Conservation (phyloP, 2,797 vertebrate genomes). For the Aphelocoma californica region DNA sequence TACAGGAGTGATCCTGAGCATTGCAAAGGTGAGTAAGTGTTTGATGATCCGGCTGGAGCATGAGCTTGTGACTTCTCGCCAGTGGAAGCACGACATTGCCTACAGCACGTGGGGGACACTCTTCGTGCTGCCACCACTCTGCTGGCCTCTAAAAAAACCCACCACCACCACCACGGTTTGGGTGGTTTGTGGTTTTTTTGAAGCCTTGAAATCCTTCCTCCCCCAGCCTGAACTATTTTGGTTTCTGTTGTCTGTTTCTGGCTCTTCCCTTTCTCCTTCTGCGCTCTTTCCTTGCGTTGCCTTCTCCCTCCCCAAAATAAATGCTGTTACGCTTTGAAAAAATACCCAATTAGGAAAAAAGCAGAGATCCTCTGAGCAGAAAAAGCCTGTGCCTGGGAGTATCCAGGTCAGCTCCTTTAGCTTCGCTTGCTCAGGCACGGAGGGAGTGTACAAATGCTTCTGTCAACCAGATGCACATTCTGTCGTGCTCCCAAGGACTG, state of each 20-base stretch:
- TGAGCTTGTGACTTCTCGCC: neutral
- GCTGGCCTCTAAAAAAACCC: neutral
- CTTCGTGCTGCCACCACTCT: neutral
- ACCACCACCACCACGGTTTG: neutral
- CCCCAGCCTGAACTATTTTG: constrained; percentile 56
- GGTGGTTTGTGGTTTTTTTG: constrained; percentile 2
- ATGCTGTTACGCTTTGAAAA: constrained; percentile 41
- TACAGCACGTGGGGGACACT: neutral
- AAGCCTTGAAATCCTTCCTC: constrained; percentile 48
- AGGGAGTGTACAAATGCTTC: constrained; percentile 17
- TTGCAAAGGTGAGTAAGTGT: neutral
- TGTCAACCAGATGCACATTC: constrained; percentile 48
- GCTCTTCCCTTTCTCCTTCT: constrained; percentile 60
- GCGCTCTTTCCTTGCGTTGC: constrained; percentile 17
- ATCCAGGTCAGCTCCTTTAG: constrained; percentile 61
- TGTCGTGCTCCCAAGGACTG: constrained; percentile 27
- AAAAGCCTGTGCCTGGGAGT: constrained; percentile 31
- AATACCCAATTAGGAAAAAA: constrained; percentile 39
- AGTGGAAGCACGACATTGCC: neutral
- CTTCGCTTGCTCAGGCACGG: constrained; percentile 2
- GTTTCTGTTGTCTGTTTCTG: constrained; percentile 47
- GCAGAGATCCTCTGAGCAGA: constrained; percentile 14
- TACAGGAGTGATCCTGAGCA: neutral
- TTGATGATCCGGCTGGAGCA: neutral
- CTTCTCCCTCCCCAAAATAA: constrained; percentile 57